Base-by-base conservation (phyloP, 92 coral and sea anemone species). In the Palythoa heliodiscus region DNA sequence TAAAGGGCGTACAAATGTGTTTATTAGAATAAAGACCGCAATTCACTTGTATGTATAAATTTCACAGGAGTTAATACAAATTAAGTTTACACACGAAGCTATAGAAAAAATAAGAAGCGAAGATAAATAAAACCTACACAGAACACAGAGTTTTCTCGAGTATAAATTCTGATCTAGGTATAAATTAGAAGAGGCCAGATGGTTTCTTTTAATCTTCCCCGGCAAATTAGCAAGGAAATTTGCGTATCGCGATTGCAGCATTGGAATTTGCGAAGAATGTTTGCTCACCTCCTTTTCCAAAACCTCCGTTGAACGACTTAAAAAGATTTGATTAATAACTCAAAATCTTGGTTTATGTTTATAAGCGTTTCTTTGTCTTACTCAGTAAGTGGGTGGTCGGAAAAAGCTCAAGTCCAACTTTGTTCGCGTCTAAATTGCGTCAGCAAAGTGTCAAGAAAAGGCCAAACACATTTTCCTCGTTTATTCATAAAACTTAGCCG, bases 401-500 rank as follows among this genome's bases (percentile, higher is more conserved):
- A 66, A 37, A 66, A 68, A 15, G 37, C 13, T 47, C 47, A 35
- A 35, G 47, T 64, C 37, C 15, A 23, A 48, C 69, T 39, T 80
- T 70, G 52, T 25, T 80, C 16, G 24, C 55, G 22, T 24, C 61
- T 60, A 71, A 71, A 74, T 43, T 25, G 61, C 79, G 83, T 85
- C 88, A 74, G 47, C 10, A 60, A 25, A 23, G 40, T 75, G 88
- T 85, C 83, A 73, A 22, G 69, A 54, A 58, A 74, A 85, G 77
- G 4, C 71, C 82, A 25, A 58, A 64, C 63, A 50, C 84, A 58
- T 85, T 74, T 71, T 47, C 61, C 52, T 50, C 38, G 78, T 78
- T 29, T 85, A 85, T 89, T 77, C 76, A 66, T 58, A 78, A 85
- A 89, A 60, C 85, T 78, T 37, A 9, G 80, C 17, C 37, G 50